Evolutionary conservation across 2,888 invertebrate species (phyloP).

Genomic region (Cinara cedri): DNA sequence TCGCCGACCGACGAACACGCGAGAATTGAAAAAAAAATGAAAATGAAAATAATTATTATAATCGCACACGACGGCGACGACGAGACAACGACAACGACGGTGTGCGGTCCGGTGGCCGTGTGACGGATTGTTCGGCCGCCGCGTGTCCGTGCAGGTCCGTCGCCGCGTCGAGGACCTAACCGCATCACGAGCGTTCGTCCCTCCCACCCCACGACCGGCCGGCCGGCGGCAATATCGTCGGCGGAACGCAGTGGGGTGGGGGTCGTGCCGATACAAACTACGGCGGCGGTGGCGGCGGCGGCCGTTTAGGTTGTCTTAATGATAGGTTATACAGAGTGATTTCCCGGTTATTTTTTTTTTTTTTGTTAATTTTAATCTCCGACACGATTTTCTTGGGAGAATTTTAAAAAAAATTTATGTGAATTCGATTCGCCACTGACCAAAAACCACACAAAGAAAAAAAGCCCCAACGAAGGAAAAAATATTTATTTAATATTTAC

Average conservation of each 20-base stretch:
- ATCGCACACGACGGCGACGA: neutral
- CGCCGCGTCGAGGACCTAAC: neutral
- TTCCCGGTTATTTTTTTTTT: too few relatives aligned
- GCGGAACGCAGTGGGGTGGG: neutral
- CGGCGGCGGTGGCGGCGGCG: neutral
- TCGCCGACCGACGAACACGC: too few relatives aligned
- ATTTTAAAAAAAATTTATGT: too few relatives aligned
- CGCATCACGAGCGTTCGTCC: conserved; percentile 6
- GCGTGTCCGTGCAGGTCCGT: conserved; percentile 3
- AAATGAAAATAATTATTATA: too few relatives aligned
- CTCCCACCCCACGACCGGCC: neutral
- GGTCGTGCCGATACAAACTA: neutral
- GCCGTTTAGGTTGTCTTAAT: conserved; percentile 18
- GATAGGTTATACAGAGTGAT: neutral
- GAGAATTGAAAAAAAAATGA: neutral
- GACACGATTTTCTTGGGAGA: too few relatives aligned
- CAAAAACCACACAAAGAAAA: too few relatives aligned
- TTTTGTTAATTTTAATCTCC: too few relatives aligned
- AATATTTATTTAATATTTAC: too few relatives aligned
- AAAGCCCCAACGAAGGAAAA: too few relatives aligned
- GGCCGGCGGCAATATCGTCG: neutral
- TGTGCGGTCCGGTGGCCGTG: conserved; percentile 19
- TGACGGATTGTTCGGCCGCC: conserved; percentile 33
- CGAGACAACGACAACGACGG: neutral
- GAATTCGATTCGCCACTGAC: too few relatives aligned